phyloP scores from a whole-genome alignment of 2,797 vertebrate genomes.

The Acanthornis magna region DNA sequence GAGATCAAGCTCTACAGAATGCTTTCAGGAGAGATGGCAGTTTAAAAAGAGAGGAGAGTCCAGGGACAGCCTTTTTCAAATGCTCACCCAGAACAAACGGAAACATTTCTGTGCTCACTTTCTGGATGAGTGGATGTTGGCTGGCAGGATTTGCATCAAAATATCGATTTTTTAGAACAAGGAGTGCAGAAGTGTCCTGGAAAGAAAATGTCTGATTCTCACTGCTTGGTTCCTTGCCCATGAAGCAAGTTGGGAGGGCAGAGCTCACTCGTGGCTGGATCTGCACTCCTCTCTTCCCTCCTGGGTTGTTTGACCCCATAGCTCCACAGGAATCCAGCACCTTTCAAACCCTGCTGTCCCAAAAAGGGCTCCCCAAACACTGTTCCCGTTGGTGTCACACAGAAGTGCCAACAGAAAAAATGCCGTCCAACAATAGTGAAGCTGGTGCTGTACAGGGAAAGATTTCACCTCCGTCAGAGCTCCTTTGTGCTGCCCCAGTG shows the following conservation, averaged over 20 bases:
- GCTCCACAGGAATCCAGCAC: neutral
- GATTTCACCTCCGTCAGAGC: neutral
- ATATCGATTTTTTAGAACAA: slow-evolving; percentile 18
- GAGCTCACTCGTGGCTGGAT: fast-evolving
- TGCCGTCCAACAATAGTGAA: neutral
- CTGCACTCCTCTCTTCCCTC: neutral
- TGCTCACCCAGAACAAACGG: neutral
- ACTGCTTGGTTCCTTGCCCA: neutral
- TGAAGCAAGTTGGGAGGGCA: neutral
- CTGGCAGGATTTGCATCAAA: slow-evolving; percentile 20
- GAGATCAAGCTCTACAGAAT: neutral
- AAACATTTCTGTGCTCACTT: neutral
- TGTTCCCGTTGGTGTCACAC: neutral
- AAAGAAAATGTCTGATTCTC: neutral
- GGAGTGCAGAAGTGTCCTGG: neutral
- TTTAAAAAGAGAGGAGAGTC: neutral
- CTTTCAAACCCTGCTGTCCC: neutral
- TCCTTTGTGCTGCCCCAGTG: neutral
- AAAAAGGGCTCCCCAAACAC: neutral
- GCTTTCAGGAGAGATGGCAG: neutral
- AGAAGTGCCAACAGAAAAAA: neutral
- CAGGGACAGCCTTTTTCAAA: neutral
- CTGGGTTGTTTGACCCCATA: neutral
- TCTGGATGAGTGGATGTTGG: neutral
- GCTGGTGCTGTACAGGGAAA: neutral